A percentile compares a stretch with the other conserved stretches of the same genome.
Evolutionary conservation across 2,797 vertebrate genomes (phyloP).

Genomic region (Hoplostethus atlanticus): DNA sequence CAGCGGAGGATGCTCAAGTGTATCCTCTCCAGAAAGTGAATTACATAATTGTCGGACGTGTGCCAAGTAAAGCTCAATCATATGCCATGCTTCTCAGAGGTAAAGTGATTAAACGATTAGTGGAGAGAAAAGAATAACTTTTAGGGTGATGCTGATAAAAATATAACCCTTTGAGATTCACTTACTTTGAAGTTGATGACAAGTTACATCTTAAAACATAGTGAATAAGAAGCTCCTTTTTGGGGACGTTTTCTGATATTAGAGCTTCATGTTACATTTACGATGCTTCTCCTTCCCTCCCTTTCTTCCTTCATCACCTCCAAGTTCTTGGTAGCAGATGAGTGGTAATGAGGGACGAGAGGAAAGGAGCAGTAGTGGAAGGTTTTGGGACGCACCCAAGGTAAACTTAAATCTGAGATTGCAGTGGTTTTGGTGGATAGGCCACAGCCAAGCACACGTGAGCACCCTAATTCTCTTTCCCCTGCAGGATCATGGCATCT

Average conservation of each 20-base stretch:
- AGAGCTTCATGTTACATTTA: slow-evolving; percentile 28
- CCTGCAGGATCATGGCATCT: slow-evolving; percentile 66
- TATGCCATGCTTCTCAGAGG: slow-evolving; percentile 44
- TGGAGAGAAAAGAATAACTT: slow-evolving; percentile 29
- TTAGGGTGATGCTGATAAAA: slow-evolving; percentile 32
- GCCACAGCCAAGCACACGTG: slow-evolving; percentile 32
- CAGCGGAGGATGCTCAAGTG: slow-evolving; percentile 30
- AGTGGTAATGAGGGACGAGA: slow-evolving; percentile 57
- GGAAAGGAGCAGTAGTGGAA: slow-evolving; percentile 48
- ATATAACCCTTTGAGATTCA: slow-evolving; percentile 38
- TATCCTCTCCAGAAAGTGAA: slow-evolving; percentile 45
- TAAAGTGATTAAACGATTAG: slow-evolving; percentile 17
- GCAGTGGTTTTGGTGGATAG: slow-evolving; percentile 44
- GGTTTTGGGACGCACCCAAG: slow-evolving; percentile 15
- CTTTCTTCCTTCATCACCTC: slow-evolving; percentile 63
- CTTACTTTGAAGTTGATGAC: background rate
- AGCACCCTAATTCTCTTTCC: slow-evolving; percentile 45
- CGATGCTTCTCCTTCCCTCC: slow-evolving; percentile 40
- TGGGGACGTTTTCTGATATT: slow-evolving; percentile 13
- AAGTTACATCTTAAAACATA: slow-evolving; percentile 18
- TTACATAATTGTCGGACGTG: slow-evolving; percentile 18
- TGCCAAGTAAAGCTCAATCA: slow-evolving; percentile 50
- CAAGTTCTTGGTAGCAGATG: slow-evolving; percentile 63
- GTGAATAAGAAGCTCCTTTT: slow-evolving; percentile 3
- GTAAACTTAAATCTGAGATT: slow-evolving; percentile 53